These are phyloP conservation scores for Drosophila sucinea DNA, from an alignment of 1,140 invertebrate species.

Conservation along the genomic window DNA sequence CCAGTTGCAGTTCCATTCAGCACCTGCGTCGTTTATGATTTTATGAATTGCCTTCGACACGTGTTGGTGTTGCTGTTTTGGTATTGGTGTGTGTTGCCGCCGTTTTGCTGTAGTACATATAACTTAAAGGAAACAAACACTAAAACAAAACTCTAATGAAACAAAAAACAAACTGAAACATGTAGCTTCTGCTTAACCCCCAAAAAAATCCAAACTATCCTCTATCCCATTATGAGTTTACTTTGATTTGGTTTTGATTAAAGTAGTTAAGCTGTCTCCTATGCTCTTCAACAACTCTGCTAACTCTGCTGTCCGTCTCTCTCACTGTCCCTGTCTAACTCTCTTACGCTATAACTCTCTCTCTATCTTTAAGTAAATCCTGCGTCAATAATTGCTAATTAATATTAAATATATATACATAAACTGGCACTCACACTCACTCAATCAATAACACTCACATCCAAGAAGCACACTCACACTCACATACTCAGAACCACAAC, in stretches of 20 bases:
- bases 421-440: slow-evolving; percentile 50
- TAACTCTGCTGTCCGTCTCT: slow-evolving; percentile 16
- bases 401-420: slow-evolving; percentile 3
- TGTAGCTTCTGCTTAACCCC: slow-evolving; percentile 54
- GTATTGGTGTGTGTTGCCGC: slow-evolving; percentile 53
- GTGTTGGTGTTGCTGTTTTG: slow-evolving; percentile 41
- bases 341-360: slow-evolving; percentile 21
- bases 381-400: slow-evolving; percentile 51
- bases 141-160: slow-evolving; percentile 43
- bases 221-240: slow-evolving; percentile 24
- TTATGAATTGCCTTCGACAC: slow-evolving; percentile 43
- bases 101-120: slow-evolving; percentile 55
- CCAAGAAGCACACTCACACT: slow-evolving; percentile 10
- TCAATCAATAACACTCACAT: slow-evolving; percentile 4
- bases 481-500: slow-evolving; percentile 34
- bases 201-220: background rate
- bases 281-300: slow-evolving; percentile 23
- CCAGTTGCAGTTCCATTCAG: slow-evolving; percentile 48
- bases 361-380: slow-evolving; percentile 42
- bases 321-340: slow-evolving; percentile 17
- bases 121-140: slow-evolving; percentile 30
- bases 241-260: slow-evolving; percentile 37
- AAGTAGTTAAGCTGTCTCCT: slow-evolving; percentile 57
- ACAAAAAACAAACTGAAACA: slow-evolving; percentile 36
- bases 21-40: slow-evolving; percentile 49